phyloP scores from a whole-genome alignment of 35 echinoderm and acorn worm genomes.

The Ophiothrix spiculata region DNA sequence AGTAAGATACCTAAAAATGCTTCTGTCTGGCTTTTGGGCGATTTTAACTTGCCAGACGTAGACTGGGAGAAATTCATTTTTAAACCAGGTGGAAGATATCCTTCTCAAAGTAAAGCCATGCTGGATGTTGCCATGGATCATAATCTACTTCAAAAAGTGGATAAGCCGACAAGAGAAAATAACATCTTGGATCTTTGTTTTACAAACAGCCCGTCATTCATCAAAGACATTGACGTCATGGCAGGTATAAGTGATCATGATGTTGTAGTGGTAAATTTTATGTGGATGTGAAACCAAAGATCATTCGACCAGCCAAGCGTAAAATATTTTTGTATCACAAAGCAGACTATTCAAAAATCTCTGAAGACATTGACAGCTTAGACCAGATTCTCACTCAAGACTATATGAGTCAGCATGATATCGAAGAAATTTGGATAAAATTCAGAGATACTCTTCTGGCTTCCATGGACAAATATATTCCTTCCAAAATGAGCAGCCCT shows the following conservation, averaged over 20 bases:
- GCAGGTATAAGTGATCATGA: slow-evolving; percentile 67
- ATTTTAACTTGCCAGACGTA: slow-evolving; percentile 69
- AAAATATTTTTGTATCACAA: slow-evolving; percentile 60
- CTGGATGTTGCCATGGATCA: slow-evolving; percentile 43
- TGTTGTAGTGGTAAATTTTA: slow-evolving; percentile 38
- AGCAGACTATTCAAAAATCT: no score
- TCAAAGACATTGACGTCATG: slow-evolving; percentile 55
- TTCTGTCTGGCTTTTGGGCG: slow-evolving; percentile 53
- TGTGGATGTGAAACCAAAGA: slow-evolving; percentile 58
- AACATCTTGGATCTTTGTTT: slow-evolving; percentile 67
- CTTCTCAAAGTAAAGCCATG: slow-evolving; percentile 61
- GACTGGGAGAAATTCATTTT: slow-evolving; percentile 52
- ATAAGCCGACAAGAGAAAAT: slow-evolving; percentile 49
- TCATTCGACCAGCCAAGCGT: slow-evolving; percentile 53
- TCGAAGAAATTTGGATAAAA: no score
- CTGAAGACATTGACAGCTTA: no score
- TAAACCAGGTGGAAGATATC: slow-evolving; percentile 46
- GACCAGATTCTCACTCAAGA: no score
- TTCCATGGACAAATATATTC: no score
- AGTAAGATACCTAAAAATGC: slow-evolving; percentile 2
- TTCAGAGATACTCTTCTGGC: no score
- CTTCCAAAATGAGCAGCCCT: no score
- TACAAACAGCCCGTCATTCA: slow-evolving; percentile 51
- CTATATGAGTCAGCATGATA: no score
- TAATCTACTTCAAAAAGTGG: slow-evolving; percentile 52